Conservation (phyloP, 1,140 invertebrate species). For the Meloidogyne exigua region DNA sequence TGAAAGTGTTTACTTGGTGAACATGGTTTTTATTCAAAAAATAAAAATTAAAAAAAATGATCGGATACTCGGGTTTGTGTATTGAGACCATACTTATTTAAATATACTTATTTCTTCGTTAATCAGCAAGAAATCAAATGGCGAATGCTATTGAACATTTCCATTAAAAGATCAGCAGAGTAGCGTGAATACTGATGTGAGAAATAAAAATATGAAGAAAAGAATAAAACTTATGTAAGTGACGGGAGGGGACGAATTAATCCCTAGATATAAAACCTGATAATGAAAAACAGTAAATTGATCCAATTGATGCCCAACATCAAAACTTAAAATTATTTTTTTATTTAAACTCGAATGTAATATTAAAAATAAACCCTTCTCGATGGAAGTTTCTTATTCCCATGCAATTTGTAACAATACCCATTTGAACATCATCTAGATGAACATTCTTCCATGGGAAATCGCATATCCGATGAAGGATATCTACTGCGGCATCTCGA, state of each 20-base stretch:
- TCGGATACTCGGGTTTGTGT: not conserved
- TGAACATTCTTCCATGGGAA: conserved; percentile 53
- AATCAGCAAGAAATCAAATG: conserved; percentile 18
- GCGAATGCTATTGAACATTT: conserved; percentile 13
- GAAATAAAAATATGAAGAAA: conserved; percentile 1
- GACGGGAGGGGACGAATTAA: not conserved
- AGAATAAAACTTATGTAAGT: not conserved
- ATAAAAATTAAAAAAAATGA: too few species aligned
- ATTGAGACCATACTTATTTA: not conserved
- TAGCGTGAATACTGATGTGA: conserved; percentile 16
- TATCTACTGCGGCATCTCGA: conserved; percentile 38
- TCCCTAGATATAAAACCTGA: conserved; percentile 32
- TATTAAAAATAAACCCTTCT: conserved; percentile 42
- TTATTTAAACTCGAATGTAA: not conserved
- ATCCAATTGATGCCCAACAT: conserved; percentile 34
- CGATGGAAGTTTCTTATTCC: conserved; percentile 51
- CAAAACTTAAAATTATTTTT: conserved; percentile 9
- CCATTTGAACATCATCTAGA: conserved; percentile 61
- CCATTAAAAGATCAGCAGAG: conserved; percentile 5
- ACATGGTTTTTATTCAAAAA: too few species aligned
- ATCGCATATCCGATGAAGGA: conserved; percentile 55
- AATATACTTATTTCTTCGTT: not conserved
- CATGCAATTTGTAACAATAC: conserved; percentile 57
- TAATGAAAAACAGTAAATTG: conserved; percentile 62
- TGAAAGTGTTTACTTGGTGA: too few species aligned